Evolutionary conservation across 2,888 invertebrate species (phyloP).

Genomic region (Hirudinaria manillensis): DNA sequence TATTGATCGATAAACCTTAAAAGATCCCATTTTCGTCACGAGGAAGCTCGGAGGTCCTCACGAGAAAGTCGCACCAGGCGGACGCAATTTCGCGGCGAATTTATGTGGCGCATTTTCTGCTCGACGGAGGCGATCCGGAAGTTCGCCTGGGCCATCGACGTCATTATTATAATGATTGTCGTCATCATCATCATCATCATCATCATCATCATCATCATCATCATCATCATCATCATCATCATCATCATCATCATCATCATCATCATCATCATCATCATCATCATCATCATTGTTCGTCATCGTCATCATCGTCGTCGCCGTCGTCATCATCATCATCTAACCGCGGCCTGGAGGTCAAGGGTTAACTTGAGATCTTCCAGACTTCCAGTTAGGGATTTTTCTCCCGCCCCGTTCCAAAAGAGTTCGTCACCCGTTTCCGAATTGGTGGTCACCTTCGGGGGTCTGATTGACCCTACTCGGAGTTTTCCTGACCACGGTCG

Average conservation of each 20-base stretch:
- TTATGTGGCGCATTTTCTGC: no score
- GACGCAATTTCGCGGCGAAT: no score
- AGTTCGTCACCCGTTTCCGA: background rate
- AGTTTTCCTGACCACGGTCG: background rate
- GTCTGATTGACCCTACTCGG: no score
- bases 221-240: conserved; percentile 28
- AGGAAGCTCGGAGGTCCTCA: no score
- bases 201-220: conserved; percentile 29
- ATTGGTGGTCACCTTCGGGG: background rate
- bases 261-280: conserved; percentile 24
- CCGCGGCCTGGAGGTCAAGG: background rate
- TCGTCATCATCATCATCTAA: conserved; percentile 14
- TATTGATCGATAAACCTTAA: no score
- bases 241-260: conserved; percentile 21
- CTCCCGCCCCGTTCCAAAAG: background rate
- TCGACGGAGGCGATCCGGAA: no score
- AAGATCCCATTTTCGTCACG: no score
- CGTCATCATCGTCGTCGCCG: conserved; percentile 12
- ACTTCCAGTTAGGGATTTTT: background rate
- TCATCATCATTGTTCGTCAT: conserved; percentile 23
- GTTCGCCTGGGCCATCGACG: background rate
- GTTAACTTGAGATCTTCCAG: conserved; percentile 4
- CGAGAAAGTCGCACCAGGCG: no score
- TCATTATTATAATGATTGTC: background rate
- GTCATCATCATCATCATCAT: conserved; percentile 18